phyloP scores from a whole-genome alignment of 2,113 vertebrate species.

The Pavo muticus region DNA sequence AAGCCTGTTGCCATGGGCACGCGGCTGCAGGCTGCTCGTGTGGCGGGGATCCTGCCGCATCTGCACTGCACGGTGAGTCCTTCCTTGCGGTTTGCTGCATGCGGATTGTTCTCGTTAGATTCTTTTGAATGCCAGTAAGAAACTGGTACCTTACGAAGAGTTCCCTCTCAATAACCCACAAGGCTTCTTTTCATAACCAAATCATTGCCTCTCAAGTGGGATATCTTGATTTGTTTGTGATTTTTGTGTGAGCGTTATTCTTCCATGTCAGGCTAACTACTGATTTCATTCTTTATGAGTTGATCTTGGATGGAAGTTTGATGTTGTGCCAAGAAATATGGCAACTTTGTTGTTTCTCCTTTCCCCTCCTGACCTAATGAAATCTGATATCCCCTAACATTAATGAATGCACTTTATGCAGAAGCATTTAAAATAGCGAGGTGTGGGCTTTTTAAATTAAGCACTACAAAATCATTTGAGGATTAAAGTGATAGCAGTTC shows the following conservation, averaged over 20 bases:
- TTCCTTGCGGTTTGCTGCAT: constrained; percentile 4
- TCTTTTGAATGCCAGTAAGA: constrained; percentile 6
- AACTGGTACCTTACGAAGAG: neutral
- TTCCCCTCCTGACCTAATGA: neutral
- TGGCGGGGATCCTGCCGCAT: constrained; percentile 20
- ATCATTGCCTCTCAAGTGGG: constrained; percentile 14
- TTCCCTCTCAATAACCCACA: constrained; percentile 6
- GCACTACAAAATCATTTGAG: neutral
- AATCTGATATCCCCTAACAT: neutral
- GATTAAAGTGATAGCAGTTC: neutral
- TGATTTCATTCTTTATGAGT: constrained; percentile 3
- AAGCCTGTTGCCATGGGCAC: constrained; percentile 65
- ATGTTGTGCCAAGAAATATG: neutral
- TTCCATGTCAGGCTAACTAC: neutral
- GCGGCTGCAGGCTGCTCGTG: neutral
- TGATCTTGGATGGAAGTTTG: neutral
- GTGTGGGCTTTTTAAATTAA: neutral
- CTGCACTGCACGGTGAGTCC: constrained; percentile 52
- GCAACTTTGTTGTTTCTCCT: neutral
- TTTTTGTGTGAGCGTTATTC: constrained; percentile 4
- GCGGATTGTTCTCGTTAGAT: neutral
- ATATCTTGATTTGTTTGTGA: constrained; percentile 11
- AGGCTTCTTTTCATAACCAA: constrained; percentile 50
- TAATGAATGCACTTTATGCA: neutral
- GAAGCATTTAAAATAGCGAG: neutral